Evolutionary conservation across 2,113 vertebrate genomes (phyloP).

Genomic region (Benitochromis conjunctus): DNA sequence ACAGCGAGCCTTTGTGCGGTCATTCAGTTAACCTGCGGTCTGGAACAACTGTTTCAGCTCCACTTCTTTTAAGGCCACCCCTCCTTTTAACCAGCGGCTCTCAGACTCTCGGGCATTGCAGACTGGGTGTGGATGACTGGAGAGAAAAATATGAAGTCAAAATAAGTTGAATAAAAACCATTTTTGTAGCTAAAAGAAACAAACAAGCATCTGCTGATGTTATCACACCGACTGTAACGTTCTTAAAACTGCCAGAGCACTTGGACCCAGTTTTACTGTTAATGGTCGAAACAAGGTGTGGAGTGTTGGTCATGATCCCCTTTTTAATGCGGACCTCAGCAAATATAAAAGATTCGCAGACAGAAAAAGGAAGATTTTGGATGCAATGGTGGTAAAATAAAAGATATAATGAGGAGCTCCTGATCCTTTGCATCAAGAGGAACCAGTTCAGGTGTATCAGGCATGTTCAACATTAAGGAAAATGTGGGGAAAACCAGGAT

Average conservation of each 20-base stretch:
- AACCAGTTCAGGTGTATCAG: not conserved
- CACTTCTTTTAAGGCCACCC: no score
- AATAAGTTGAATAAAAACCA: not conserved
- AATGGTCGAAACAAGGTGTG: not conserved
- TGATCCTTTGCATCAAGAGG: not conserved
- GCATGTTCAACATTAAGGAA: not conserved
- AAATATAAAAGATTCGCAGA: fast-evolving
- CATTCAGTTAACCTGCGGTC: not conserved
- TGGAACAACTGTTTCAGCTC: not conserved
- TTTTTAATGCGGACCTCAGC: fast-evolving
- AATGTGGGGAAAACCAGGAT: not conserved
- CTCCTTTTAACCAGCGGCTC: not conserved
- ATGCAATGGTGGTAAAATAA: not conserved
- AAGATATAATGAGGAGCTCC: not conserved
- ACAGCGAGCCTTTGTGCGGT: fast-evolving
- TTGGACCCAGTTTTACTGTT: not conserved
- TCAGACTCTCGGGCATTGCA: not conserved
- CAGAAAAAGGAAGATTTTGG: not conserved
- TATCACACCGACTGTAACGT: fast-evolving
- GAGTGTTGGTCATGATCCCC: not conserved
- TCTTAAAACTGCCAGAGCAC: not conserved
- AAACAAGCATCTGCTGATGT: not conserved
- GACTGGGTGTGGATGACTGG: not conserved
- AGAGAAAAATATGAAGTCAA: not conserved
- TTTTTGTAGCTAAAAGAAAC: not conserved